Percentiles rank a stretch among this genome's conserved stretches.
phyloP scores from a whole-genome alignment of 1,140 invertebrate genomes.

The Diabrotica virgifera region DNA sequence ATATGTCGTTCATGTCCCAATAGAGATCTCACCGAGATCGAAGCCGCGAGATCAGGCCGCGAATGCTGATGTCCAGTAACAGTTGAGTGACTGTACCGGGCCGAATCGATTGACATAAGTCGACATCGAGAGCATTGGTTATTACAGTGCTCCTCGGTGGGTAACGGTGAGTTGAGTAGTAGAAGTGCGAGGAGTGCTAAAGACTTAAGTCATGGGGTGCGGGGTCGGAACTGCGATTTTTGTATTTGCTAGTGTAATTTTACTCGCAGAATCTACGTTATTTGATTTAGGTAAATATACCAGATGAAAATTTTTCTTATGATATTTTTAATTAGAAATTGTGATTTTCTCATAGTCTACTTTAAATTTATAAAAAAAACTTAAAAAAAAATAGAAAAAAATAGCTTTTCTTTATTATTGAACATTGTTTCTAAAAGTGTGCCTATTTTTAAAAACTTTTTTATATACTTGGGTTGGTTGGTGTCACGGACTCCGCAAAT shows the following conservation, averaged over 20 bases:
- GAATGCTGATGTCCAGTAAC: slow-evolving; percentile 13
- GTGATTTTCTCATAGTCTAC: no score
- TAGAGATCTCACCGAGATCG: slow-evolving; percentile 20
- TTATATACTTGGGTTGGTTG: no score
- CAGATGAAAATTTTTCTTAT: no score
- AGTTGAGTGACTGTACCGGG: background rate
- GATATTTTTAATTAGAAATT: no score
- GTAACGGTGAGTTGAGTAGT: background rate
- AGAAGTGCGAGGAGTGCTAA: slow-evolving; percentile 1
- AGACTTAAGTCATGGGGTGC: slow-evolving; percentile 17
- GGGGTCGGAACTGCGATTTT: slow-evolving; percentile 19
- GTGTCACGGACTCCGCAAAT: no score
- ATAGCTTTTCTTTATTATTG: no score
- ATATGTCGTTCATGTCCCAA: slow-evolving; percentile 21
- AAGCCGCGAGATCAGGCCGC: background rate
- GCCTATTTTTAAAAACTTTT: no score
- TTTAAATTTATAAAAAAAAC: no score
- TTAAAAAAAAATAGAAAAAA: no score
- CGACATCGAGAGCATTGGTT: no score
- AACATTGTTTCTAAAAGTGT: no score
- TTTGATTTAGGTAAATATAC: slow-evolving; percentile 25
- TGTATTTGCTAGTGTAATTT: slow-evolving; percentile 15
- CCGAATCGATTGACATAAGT: background rate
- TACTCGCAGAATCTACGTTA: slow-evolving; percentile 26
- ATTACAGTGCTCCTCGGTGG: background rate